Evolutionary conservation across 1,140 invertebrate species (phyloP).

Genomic region (Tetragnatha versicolor): DNA sequence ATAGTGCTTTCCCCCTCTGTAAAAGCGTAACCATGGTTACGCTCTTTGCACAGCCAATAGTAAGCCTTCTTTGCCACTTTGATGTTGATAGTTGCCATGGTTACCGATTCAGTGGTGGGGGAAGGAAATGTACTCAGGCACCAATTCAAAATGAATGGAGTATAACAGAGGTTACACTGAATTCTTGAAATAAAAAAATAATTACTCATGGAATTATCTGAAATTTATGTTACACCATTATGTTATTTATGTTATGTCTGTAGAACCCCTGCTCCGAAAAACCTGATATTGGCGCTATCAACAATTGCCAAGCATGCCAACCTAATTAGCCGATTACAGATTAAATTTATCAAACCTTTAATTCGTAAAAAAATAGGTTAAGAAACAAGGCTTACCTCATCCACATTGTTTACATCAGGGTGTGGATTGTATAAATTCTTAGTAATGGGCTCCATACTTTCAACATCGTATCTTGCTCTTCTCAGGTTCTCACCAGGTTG

Average conservation of each 20-base stretch:
- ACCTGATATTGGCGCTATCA: background rate
- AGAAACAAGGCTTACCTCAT: background rate
- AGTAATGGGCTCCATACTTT: constrained; percentile 79
- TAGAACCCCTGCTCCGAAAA: background rate
- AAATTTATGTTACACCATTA: background rate
- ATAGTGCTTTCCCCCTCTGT: too few relatives aligned
- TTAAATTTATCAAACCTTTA: background rate
- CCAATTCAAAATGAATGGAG: too few relatives aligned
- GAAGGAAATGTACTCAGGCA: too few relatives aligned
- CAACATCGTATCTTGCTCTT: constrained; percentile 84
- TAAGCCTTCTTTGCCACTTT: too few relatives aligned
- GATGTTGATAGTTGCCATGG: too few relatives aligned
- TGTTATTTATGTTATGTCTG: background rate
- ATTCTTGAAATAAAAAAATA: too few relatives aligned
- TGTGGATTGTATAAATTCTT: constrained; percentile 93
- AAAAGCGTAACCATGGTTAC: too few relatives aligned
- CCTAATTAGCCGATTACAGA: background rate
- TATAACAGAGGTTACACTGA: too few relatives aligned
- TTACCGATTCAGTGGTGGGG: too few relatives aligned
- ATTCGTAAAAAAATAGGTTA: background rate
- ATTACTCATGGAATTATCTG: background rate
- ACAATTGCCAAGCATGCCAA: background rate
- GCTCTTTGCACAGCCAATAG: too few relatives aligned
- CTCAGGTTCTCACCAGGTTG: constrained; percentile 77
- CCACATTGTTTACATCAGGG: constrained; percentile 16